Percentiles rank a stretch among this genome's conserved stretches.
phyloP scores from a whole-genome alignment of 1,140 invertebrate species.

The Magallana angulata region DNA sequence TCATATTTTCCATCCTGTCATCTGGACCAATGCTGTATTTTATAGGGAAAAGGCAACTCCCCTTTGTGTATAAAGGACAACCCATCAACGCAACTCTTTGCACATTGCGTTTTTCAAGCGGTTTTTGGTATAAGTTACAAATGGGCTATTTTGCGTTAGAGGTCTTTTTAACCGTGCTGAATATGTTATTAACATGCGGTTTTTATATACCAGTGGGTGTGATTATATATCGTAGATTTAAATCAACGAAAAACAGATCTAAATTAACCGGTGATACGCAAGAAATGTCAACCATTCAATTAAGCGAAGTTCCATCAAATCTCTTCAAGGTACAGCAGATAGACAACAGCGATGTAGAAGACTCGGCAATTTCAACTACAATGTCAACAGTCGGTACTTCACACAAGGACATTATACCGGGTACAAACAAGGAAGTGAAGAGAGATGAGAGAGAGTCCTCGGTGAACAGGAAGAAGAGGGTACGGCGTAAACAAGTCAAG shows the following conservation, averaged over 20 bases:
- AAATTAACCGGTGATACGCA: neutral
- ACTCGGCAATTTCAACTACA: neutral
- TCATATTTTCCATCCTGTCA: neutral
- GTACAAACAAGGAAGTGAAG: neutral
- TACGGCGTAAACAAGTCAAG: neutral
- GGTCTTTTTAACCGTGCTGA: neutral
- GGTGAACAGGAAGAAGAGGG: neutral
- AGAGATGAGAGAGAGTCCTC: neutral
- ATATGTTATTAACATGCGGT: neutral
- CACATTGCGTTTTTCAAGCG: neutral
- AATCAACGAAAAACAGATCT: neutral
- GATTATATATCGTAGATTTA: constrained; percentile 10
- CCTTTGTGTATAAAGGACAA: constrained; percentile 7
- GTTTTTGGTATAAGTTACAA: neutral
- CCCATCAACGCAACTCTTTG: neutral
- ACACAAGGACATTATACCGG: neutral
- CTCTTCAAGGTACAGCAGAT: neutral
- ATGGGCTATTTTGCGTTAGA: neutral
- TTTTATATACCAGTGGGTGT: constrained; percentile 21
- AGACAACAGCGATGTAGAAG: neutral
- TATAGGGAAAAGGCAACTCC: neutral
- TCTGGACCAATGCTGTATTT: neutral
- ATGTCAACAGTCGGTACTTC: neutral
- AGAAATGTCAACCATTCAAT: neutral
- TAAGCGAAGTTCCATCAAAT: neutral